phyloP scores from a whole-genome alignment of 2,797 vertebrate genomes.

The Hemitrygon akajei region DNA sequence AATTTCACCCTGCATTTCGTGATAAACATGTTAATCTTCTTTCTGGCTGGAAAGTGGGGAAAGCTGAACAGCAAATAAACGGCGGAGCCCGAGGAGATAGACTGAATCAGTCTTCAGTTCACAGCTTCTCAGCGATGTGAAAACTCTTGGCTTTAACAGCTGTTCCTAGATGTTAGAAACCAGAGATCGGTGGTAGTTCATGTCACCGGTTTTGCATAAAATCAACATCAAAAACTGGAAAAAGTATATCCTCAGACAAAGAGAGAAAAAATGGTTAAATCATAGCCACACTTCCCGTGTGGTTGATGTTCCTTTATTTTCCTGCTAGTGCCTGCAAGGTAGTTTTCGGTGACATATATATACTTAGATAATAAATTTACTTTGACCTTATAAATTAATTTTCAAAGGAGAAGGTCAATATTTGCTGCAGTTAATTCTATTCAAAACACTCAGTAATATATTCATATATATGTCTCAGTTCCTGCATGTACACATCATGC shows the following conservation, averaged over 20 bases:
- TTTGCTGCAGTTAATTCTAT: background rate
- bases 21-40: conserved; percentile 35
- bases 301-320: background rate
- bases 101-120: conserved; percentile 31
- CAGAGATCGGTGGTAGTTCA: conserved; percentile 21
- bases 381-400: background rate
- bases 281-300: background rate
- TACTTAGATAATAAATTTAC: too few relatives aligned
- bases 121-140: conserved; percentile 31
- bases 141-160: conserved; percentile 32
- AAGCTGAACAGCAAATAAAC: conserved; percentile 31
- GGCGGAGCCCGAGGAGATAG: conserved; percentile 29
- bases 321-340: too few relatives aligned
- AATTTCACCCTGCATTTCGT: conserved; percentile 4
- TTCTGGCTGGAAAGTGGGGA: conserved; percentile 27
- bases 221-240: background rate
- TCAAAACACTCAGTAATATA: background rate
- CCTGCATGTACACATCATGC: background rate
- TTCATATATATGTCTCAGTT: background rate
- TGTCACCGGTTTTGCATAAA: conserved; percentile 2
- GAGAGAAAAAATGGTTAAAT: background rate
- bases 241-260: background rate
- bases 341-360: too few relatives aligned
- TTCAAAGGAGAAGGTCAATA: background rate
- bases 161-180: conserved; percentile 5